These are phyloP conservation scores for Sebastes trivittatus DNA, from an alignment of 2,797 vertebrate species.

Conservation along the genomic window DNA sequence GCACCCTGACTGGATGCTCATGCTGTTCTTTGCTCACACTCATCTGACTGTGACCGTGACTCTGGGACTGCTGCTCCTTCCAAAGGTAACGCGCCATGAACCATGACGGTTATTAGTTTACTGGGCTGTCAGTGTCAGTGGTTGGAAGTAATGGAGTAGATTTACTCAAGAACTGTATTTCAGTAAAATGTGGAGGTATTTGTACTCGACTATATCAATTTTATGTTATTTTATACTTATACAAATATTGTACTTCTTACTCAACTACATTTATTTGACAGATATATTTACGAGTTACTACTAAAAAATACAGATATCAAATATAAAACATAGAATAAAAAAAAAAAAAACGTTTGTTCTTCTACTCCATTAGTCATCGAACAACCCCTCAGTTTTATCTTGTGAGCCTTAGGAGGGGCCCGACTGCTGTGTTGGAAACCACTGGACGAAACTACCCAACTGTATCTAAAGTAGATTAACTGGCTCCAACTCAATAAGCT, in stretches of 20 bases:
- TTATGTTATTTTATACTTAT: neutral
- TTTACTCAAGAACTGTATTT: neutral
- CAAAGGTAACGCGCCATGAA: conserved; percentile 87
- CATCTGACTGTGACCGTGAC: conserved; percentile 98
- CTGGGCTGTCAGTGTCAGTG: neutral
- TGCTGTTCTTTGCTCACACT: conserved; percentile 95
- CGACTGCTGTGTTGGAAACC: neutral
- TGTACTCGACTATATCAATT: neutral
- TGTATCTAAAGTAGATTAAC: neutral
- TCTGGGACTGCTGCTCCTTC: conserved; percentile 91
- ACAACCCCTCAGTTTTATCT: too few species aligned
- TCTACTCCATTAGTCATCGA: too few species aligned
- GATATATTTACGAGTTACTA: neutral
- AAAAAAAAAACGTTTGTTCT: too few species aligned
- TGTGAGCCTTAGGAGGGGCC: too few species aligned
- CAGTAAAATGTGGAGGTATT: neutral
- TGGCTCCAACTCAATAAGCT: neutral
- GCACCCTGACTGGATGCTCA: conserved; percentile 97
- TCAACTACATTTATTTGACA: neutral
- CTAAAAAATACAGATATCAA: neutral
- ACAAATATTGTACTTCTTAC: neutral
- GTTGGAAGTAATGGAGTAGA: neutral
- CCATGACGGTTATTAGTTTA: neutral
- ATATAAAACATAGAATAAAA: too few species aligned
- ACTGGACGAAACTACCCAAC: neutral